Percentiles rank a stretch among this genome's conserved stretches.
Conservation (phyloP, 2,113 vertebrate species). For the Grammomys surdaster region DNA sequence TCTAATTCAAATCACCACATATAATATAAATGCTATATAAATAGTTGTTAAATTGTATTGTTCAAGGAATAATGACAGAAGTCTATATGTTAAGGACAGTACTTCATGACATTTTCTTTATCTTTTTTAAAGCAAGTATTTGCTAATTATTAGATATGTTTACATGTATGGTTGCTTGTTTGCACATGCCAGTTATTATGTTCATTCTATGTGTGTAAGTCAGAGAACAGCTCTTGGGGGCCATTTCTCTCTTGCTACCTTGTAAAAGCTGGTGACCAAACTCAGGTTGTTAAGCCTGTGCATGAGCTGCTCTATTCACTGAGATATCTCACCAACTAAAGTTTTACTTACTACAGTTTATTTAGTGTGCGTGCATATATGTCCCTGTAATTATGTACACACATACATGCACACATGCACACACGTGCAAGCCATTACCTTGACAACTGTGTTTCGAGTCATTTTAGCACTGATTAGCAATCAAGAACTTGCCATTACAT, state of each 20-base stretch:
- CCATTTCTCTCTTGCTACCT: neutral
- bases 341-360: neutral
- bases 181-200: neutral
- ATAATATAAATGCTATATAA: neutral
- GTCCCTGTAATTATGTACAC: neutral
- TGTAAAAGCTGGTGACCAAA: neutral
- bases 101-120: neutral
- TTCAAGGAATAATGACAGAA: neutral
- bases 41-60: neutral
- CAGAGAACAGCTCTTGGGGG: neutral
- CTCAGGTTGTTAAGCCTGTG: neutral
- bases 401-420: neutral
- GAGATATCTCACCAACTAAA: neutral
- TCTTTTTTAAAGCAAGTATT: neutral
- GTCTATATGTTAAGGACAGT: neutral
- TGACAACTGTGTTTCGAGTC: slow-evolving; percentile 28
- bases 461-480: neutral
- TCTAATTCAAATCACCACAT: neutral
- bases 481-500: neutral
- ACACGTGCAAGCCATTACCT: neutral
- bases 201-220: neutral
- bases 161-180: neutral
- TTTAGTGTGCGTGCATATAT: neutral
- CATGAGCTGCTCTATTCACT: neutral
- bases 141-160: neutral